A percentile compares a stretch with the other conserved stretches of the same genome.
These are phyloP conservation scores for Lasioglossum baleicum DNA, from an alignment of 1,140 invertebrate genomes.

Conservation along the genomic window DNA sequence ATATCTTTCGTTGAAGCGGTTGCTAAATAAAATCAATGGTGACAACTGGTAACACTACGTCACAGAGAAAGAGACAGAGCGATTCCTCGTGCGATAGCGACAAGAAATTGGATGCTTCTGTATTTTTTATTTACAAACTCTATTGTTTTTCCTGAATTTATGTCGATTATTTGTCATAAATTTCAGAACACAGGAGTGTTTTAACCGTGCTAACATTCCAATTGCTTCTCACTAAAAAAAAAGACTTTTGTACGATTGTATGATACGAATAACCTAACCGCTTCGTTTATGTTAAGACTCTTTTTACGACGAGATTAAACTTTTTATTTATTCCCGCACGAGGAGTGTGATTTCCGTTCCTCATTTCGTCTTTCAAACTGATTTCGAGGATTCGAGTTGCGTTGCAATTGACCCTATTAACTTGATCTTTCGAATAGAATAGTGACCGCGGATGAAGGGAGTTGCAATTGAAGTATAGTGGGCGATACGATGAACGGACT, in stretches of 20 bases:
- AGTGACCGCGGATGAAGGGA: too few relatives aligned
- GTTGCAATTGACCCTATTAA: not conserved
- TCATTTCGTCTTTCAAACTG: not conserved
- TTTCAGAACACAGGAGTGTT: not conserved
- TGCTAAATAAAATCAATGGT: too few relatives aligned
- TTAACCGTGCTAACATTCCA: not conserved
- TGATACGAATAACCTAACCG: not conserved
- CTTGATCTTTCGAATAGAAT: too few relatives aligned
- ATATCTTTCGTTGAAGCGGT: too few relatives aligned
- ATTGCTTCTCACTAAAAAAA: not conserved
- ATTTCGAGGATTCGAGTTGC: not conserved
- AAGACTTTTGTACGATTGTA: not conserved
- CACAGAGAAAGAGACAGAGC: too few relatives aligned
- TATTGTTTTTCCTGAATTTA: not conserved
- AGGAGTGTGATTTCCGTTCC: not conserved
- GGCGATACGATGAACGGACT: slow-evolving; percentile 19
- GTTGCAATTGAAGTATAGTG: not conserved
- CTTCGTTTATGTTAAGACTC: not conserved
- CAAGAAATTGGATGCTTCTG: too few relatives aligned
- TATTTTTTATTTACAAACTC: too few relatives aligned
- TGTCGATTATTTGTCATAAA: not conserved
- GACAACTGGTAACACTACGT: too few relatives aligned
- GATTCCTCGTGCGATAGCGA: too few relatives aligned
- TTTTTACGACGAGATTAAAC: not conserved
- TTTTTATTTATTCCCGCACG: not conserved